phyloP scores from a whole-genome alignment of 2,888 invertebrate genomes.

The Peribatodes rhomboidaria region DNA sequence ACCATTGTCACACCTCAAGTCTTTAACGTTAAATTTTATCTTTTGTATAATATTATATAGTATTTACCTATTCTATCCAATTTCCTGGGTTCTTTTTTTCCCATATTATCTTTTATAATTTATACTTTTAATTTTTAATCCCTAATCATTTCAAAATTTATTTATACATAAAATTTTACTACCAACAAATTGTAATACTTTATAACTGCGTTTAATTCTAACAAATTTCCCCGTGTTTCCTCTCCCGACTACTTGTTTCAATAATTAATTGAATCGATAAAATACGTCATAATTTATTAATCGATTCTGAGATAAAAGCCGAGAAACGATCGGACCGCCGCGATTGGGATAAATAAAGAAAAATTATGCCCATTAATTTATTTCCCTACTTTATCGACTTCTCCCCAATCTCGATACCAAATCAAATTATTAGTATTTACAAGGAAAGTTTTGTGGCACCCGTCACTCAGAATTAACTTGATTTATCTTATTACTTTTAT shows the following conservation, averaged over 20 bases:
- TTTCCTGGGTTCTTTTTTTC: background rate
- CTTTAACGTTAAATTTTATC: too few relatives aligned
- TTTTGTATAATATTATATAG: too few relatives aligned
- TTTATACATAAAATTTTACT: conserved; percentile 5
- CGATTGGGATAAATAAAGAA: conserved; percentile 57
- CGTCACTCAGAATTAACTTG: conserved; percentile 64
- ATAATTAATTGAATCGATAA: conserved; percentile 34
- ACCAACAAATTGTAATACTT: conserved; percentile 13
- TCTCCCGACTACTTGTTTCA: conserved; percentile 11
- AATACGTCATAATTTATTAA: conserved; percentile 41
- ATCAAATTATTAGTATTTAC: conserved; percentile 69
- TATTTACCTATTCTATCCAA: background rate
- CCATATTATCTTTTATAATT: too few relatives aligned
- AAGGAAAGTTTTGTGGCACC: conserved; percentile 60
- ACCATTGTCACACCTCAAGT: too few relatives aligned
- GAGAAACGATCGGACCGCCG: conserved; percentile 41
- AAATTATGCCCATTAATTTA: conserved; percentile 58
- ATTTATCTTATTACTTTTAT: conserved; percentile 79
- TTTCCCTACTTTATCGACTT: conserved; percentile 56
- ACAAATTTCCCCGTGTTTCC: conserved; percentile 20
- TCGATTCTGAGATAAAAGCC: conserved; percentile 34
- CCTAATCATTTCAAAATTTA: background rate
- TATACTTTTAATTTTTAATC: too few relatives aligned
- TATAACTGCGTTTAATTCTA: conserved; percentile 17
- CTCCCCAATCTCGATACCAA: conserved; percentile 63